Conservation (phyloP, 1,140 invertebrate species). For the Aphaenogaster rudis region DNA sequence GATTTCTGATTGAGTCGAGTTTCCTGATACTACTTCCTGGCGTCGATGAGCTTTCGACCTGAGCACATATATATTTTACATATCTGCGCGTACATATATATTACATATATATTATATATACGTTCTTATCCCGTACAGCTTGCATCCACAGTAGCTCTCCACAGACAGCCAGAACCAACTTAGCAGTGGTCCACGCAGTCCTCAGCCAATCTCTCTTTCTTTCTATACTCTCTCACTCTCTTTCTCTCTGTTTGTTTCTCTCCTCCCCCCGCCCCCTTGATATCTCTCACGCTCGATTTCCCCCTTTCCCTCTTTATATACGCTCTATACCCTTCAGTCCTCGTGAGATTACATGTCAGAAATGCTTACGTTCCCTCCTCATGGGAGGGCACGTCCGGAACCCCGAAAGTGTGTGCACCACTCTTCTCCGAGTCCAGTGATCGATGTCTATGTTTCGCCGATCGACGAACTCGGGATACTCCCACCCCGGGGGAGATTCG, state of each 20-base stretch:
- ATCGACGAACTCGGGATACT: conserved; percentile 37
- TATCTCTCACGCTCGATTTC: conserved; percentile 59
- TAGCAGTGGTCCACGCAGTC: conserved; percentile 86
- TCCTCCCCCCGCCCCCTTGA: background rate
- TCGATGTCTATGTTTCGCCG: conserved; percentile 34
- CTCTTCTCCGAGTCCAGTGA: conserved; percentile 18
- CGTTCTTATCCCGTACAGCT: conserved; percentile 36
- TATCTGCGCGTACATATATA: conserved; percentile 31
- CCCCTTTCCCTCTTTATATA: background rate
- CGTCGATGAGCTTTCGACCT: conserved; percentile 34
- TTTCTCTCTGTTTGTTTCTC: conserved; percentile 33
- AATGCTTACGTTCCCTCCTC: background rate
- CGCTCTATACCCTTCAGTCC: background rate
- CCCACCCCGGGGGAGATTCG: background rate
- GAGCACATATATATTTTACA: conserved; percentile 27
- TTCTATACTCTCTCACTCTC: conserved; percentile 43
- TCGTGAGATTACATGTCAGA: conserved; percentile 43
- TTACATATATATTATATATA: conserved; percentile 41
- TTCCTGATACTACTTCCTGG: conserved; percentile 19
- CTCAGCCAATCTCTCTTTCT: conserved; percentile 76
- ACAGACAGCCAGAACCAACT: conserved; percentile 75
- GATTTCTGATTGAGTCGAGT: conserved; percentile 25
- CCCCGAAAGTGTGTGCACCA: conserved; percentile 19
- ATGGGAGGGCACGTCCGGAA: background rate
- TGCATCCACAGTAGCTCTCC: conserved; percentile 59